These are phyloP conservation scores for Otolemur garnettii DNA, from an alignment of 2,113 vertebrate genomes.

Conservation along the genomic window DNA sequence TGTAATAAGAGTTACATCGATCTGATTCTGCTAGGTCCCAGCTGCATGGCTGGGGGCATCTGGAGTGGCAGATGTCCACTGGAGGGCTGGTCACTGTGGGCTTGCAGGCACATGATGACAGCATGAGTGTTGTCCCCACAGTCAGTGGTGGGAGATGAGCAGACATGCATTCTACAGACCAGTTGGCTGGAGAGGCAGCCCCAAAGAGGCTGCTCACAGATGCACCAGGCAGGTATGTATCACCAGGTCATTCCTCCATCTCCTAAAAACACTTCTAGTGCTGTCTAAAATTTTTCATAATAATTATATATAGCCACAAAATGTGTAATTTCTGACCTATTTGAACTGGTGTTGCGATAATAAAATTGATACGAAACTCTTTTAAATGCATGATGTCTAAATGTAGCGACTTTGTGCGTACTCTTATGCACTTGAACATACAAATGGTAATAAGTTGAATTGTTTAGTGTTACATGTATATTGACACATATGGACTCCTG, in stretches of 20 bases:
- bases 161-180: background rate
- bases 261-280: background rate
- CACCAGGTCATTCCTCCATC: background rate
- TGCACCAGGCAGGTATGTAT: no score
- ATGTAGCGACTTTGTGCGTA: background rate
- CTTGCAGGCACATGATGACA: rapidly evolving
- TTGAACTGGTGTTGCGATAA: background rate
- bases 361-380: background rate
- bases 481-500: no score
- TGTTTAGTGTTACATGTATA: background rate
- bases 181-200: no score
- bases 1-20: no score
- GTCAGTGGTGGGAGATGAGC: rapidly evolving
- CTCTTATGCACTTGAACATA: background rate
- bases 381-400: background rate
- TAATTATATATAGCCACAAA: background rate
- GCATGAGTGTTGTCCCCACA: background rate
- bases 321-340: background rate
- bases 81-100: rapidly evolving
- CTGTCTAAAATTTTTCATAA: background rate
- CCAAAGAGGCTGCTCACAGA: rapidly evolving
- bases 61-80: rapidly evolving
- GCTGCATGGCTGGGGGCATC: background rate
- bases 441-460: background rate
- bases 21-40: background rate